Evolutionary conservation across 2,888 invertebrate genomes (phyloP), one percentile per base, ranked within the genome.

Genomic region (Poecilus cupreus): DNA sequence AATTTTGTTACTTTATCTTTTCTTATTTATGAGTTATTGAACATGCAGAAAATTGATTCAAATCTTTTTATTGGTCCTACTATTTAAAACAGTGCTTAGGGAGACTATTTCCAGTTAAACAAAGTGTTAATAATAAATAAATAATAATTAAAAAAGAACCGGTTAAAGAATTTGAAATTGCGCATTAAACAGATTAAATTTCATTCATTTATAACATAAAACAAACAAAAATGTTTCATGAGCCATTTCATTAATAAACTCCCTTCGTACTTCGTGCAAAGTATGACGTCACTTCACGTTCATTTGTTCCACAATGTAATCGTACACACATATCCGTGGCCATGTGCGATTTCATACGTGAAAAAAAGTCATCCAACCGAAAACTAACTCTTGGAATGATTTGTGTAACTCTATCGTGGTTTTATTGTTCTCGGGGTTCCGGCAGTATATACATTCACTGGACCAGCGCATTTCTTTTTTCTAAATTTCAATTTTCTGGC

Each of bases 401-500:
- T 60, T 60, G 60, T 51, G 51, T 60, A 13, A 32, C 16, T 60
- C 32, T 60, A 60, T 60, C 60, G 60, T 60, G 60, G 60, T 60
- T 60, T 60, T 60, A 60, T 60, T 60, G 60, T 60, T 60, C 60
- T 60, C 11, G 5, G 32, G 32, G 32, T 32, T 1, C 6, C 6
- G 32, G 32, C 8, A 32, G 51, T 18, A 51, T n/a, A n/a, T n/a
- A n/a, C n/a, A n/a, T n/a, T n/a, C 51, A 43, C 5, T 46, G 46
- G 13, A 46, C 8, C 51, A 6, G 6, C 18, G 18, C 16, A 18
- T 18, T 10, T 22, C 8, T 60, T 32, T 32, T 68, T 37, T 18
- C 37, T 18, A 68, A 68, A 18, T 68, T 68, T 8, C 64, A 68
- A 68, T 68, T 68, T 68, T 68, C 37, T 68, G 37, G 60, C 18